Percentiles rank a stretch among this genome's conserved stretches.
phyloP scores from a whole-genome alignment of 1,140 invertebrate genomes.

The Manduca sexta region DNA sequence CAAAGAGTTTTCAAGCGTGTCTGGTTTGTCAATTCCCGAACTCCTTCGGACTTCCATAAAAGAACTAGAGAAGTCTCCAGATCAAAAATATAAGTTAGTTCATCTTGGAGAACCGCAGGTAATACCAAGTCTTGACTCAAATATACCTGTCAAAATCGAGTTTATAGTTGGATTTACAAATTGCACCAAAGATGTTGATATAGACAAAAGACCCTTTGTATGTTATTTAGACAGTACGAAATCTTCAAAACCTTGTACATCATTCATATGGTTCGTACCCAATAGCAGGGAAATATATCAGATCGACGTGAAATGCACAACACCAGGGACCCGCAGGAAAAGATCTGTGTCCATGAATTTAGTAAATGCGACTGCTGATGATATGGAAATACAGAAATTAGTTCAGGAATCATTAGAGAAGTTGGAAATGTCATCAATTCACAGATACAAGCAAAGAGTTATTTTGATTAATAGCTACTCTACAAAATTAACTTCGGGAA shows the following conservation, averaged over 20 bases:
- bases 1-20: constrained; percentile 25
- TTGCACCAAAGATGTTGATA: constrained; percentile 38
- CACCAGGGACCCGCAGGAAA: constrained; percentile 17
- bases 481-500: constrained; percentile 40
- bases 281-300: constrained; percentile 30
- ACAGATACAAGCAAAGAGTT: constrained; percentile 50
- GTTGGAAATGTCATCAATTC: constrained; percentile 44
- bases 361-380: constrained; percentile 23
- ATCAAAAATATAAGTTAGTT: constrained; percentile 35
- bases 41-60: constrained; percentile 32
- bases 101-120: constrained; percentile 37
- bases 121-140: constrained; percentile 37
- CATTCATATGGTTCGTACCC: constrained; percentile 34
- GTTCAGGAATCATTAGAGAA: constrained; percentile 45
- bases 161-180: constrained; percentile 39
- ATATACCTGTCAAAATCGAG: constrained; percentile 31
- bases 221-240: constrained; percentile 28
- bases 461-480: constrained; percentile 45
- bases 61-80: constrained; percentile 30
- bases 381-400: constrained; percentile 33
- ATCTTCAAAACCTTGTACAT: constrained; percentile 30
- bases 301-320: constrained; percentile 26
- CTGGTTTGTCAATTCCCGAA: constrained; percentile 30
- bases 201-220: constrained; percentile 15
- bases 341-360: constrained; percentile 22